A percentile compares a stretch with the other conserved stretches of the same genome.
Evolutionary conservation across 2,797 vertebrate genomes (phyloP).

Genomic region (Vultur gryphus): DNA sequence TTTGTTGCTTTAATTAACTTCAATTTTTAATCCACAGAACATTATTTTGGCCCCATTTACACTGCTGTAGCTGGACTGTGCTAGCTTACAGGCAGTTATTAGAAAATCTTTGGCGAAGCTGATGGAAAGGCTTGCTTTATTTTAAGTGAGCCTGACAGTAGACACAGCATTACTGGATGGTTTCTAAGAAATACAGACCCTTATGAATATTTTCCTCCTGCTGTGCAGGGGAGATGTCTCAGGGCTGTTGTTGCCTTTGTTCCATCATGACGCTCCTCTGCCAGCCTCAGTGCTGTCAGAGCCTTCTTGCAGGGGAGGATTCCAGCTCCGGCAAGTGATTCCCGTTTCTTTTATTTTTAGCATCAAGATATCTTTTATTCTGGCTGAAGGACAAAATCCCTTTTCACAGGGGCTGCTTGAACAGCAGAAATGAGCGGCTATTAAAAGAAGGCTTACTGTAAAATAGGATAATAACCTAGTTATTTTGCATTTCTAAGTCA

Average conservation of each 20-base stretch:
- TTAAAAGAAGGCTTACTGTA: slow-evolving; percentile 60
- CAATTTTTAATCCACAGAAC: neutral
- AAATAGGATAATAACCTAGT: slow-evolving; percentile 53
- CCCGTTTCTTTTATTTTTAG: slow-evolving; percentile 66
- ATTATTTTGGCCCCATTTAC: neutral
- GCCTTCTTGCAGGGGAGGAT: slow-evolving; percentile 49
- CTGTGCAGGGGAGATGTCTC: slow-evolving; percentile 19
- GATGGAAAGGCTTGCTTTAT: neutral
- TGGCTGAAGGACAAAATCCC: slow-evolving; percentile 64
- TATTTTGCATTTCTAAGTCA: slow-evolving; percentile 51
- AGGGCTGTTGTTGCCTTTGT: slow-evolving; percentile 39
- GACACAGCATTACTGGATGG: neutral
- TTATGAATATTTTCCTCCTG: slow-evolving; percentile 14
- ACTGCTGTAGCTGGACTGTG: neutral
- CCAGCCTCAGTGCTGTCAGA: slow-evolving; percentile 26
- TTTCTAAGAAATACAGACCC: slow-evolving; percentile 18
- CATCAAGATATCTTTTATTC: slow-evolving; percentile 62
- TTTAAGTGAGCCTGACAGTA: neutral
- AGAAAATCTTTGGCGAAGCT: neutral
- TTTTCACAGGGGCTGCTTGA: slow-evolving; percentile 53
- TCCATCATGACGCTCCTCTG: neutral
- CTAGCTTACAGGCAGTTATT: neutral
- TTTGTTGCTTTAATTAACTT: neutral
- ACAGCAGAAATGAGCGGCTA: slow-evolving; percentile 59
- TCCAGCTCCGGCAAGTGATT: slow-evolving; percentile 55